Base-by-base conservation (phyloP, 2,888 invertebrate genomes). In the Periphyllus acericola region DNA sequence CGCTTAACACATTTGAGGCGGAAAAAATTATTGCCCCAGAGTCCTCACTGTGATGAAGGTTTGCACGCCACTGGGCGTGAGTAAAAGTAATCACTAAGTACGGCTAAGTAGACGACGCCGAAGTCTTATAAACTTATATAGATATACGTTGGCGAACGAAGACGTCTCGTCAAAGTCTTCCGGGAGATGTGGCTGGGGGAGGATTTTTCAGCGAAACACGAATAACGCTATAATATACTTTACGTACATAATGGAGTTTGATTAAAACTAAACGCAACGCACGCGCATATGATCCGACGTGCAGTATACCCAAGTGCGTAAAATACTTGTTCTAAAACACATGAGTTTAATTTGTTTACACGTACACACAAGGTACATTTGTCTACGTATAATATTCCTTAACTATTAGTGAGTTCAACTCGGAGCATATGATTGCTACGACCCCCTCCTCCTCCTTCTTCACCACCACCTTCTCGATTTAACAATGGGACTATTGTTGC, bases 401-500 rank as follows among this genome's bases (percentile, higher is more conserved):
- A 40, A 80, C 80, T 81, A 68, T 68, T 29, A 25, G 40, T 81
- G 9, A 29, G 68, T 81, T 68, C 68, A 46, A 46, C 81, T 81
- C 4, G n/a, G 17, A 60, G 25, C 29, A 80, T 17, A 80, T 60
- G 29, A 68, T 66, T 66, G 80, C n/a, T 21, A 52, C 21, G 29
- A 9, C 25, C 25, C 46, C 21, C 34, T 29, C 60, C 60, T 60
- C 60, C 60, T 60, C 25, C 25, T 60, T 6, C 25, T 46, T n/a
- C n/a, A n/a, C 60, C 60, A 21, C 60, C 60, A 21, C 25, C 25
- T 60, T 6, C 25, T 46, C 21, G 1, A 25, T 60, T 14, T 40
- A 34, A 72, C 82, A 55, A 72, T 72, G 46, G n/a, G 9, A 83
- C 82, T 68, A 83, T 72, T 83, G 72, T 83, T 34, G 34, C 72